Base-by-base conservation (phyloP, 2,888 invertebrate genomes). In the Tipula confusa region DNA sequence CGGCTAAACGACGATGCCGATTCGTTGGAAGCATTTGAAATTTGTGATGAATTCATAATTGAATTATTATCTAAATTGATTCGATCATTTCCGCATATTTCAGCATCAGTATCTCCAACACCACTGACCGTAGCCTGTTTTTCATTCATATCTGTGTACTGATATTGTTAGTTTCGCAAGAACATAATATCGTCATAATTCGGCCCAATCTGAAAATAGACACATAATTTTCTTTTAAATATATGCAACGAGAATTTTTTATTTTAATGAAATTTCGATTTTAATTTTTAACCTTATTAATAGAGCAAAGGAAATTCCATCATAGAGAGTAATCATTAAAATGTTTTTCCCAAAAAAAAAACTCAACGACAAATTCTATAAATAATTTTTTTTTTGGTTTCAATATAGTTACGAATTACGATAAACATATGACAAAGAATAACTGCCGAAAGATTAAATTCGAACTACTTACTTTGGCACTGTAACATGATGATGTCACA, bases 21-120 rank as follows among this genome's bases (percentile, higher is more conserved):
- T 84, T 90, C 89, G 85, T 88, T 88, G 33, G 89, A 89, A 83
- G 88, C 87, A 85, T 88, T 87, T 79, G 89, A 89, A 86, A 89
- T 89, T 87, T 89, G 90, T 86, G 89, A 89, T 87, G 89, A 86
- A 84, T 89, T 89, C 90, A 89, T 89, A 85, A 89, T 87, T 85
- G 88, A 88, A 85, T 88, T 88, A 86, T 86, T 87, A 84, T 89
- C 89, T 84, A 86, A 86, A 85, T 86, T 86, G 64, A 86, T 33
- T 38, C 83, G 83, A 29, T 82, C 83, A 83, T 83, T 84, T 33
- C 83, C 85, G 82, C 85, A 85, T 18, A 84, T 29, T 29, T 86
- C 86, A 7, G 85, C 84, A 38, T 86, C 86, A 84, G 82, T 84
- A 33, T 85, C 86, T 82, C 84, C 85, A 24, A 64, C 64, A n/a